Evolutionary conservation across 2,797 vertebrate species (phyloP), one percentile per base, ranked within the genome.

Genomic region (Melanotaenia maccullochi): DNA sequence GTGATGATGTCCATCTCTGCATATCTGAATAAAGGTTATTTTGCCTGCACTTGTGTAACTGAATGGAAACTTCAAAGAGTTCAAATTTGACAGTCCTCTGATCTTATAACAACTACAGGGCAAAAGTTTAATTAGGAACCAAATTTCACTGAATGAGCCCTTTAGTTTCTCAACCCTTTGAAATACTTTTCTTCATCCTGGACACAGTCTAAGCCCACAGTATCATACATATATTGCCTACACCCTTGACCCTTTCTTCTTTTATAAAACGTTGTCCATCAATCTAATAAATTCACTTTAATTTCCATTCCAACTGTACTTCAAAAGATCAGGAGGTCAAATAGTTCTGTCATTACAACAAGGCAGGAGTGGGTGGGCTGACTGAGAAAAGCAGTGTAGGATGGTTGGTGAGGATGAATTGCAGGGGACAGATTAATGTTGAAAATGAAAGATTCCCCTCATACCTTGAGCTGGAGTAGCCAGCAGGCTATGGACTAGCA

Each of bases 381-480:
- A 55, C 60, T 60, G 75, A 32, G 28, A 67, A 16, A 24, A 73
- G 52, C n/a, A 36, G 33, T 60, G 75, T 73, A 68, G 75, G 83
- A 91, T 72, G 89, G 87, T 88, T 88, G 84, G 85, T 83, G 87
- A 86, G 93, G 92, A 92, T 93, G 91, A 94, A 91, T 85, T 87
- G 79, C 82, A 52, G 66, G 66, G 73, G 88, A 62, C 74, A 89
- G 92, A 93, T 95, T 94, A 93, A 93, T 92, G 88, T 68, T 60
- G 82, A 89, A 90, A 81, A 86, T 81, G 88, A 95, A 95, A 94
- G 95, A 95, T 96, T 95, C 93, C 83, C 92, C 91, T 92, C 95
- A 95, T 97, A 94, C 95, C 92, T 93, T 73, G 75, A 90, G 86
- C 0, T 5, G 85, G 89, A 91, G 88, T 44, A 51, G 81, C 62